Evolutionary conservation across 2,888 invertebrate species (phyloP).

Genomic region (Aporophyla lueneburgensis): DNA sequence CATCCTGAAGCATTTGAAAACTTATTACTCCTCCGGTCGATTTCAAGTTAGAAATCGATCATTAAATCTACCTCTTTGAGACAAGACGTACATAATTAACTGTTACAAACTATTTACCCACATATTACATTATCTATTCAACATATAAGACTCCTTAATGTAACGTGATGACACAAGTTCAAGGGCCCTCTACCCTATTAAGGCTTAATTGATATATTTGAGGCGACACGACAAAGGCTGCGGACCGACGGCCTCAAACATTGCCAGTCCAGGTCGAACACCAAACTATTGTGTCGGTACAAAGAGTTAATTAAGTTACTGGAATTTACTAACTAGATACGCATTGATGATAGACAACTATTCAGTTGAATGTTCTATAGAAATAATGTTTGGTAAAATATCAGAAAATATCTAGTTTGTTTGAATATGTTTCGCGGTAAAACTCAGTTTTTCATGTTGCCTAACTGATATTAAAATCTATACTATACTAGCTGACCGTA

Average conservation of each 20-base stretch:
- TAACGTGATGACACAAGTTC: slow-evolving; percentile 19
- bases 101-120: slow-evolving; percentile 5
- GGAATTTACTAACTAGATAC: slow-evolving; percentile 16
- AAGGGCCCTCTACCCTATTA: slow-evolving; percentile 40
- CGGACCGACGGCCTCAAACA: slow-evolving; percentile 18
- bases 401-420: not conserved
- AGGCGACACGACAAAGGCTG: slow-evolving; percentile 38
- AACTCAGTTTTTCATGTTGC: not conserved
- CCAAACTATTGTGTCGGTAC: slow-evolving; percentile 57
- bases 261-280: slow-evolving; percentile 20
- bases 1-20: too few species aligned
- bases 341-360: not conserved
- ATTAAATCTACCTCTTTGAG: too few species aligned
- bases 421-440: not conserved
- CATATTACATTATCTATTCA: not conserved
- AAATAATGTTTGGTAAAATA: not conserved
- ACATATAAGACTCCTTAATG: slow-evolving; percentile 30
- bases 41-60: not conserved
- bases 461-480: not conserved
- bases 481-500: too few species aligned
- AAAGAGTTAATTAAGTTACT: slow-evolving; percentile 54
- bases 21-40: not conserved
- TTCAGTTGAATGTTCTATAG: slow-evolving; percentile 11
- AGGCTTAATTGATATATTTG: slow-evolving; percentile 57
- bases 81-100: not conserved